Conservation (phyloP, 2,888 invertebrate species). For the Tenodera sinensis region DNA sequence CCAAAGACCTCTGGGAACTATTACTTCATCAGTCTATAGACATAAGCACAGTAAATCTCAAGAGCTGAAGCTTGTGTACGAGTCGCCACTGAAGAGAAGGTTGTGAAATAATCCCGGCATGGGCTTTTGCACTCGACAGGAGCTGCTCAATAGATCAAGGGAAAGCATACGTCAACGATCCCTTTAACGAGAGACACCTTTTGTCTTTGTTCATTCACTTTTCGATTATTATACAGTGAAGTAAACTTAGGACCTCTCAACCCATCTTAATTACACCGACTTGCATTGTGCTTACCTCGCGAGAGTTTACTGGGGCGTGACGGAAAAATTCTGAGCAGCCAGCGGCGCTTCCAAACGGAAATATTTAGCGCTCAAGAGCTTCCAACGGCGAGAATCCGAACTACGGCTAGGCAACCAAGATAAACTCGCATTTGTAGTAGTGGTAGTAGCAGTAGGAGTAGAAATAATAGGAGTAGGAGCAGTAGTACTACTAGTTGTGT, state of each 20-base stretch:
- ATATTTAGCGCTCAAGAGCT: neutral
- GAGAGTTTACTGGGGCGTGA: neutral
- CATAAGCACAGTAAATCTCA: no score
- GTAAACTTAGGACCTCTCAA: neutral
- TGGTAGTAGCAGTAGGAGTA: no score
- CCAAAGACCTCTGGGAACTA: no score
- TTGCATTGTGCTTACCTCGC: constrained; percentile 1
- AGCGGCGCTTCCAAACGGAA: neutral
- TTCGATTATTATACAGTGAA: neutral
- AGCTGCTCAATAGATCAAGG: neutral
- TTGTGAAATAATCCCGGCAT: neutral
- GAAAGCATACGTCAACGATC: neutral
- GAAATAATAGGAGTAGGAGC: no score
- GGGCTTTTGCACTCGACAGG: neutral
- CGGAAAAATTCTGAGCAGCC: neutral
- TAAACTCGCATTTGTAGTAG: no score
- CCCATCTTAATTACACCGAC: constrained; percentile 5
- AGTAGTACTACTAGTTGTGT: no score
- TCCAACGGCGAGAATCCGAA: neutral
- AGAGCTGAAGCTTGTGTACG: neutral
- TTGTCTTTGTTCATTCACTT: constrained; percentile 9
- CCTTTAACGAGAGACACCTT: constrained; percentile 8
- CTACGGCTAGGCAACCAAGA: no score
- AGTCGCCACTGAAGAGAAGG: neutral
- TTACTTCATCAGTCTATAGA: no score